Base-by-base conservation (phyloP, 2,113 vertebrate species). In the Poeciliopsis prolifica region DNA sequence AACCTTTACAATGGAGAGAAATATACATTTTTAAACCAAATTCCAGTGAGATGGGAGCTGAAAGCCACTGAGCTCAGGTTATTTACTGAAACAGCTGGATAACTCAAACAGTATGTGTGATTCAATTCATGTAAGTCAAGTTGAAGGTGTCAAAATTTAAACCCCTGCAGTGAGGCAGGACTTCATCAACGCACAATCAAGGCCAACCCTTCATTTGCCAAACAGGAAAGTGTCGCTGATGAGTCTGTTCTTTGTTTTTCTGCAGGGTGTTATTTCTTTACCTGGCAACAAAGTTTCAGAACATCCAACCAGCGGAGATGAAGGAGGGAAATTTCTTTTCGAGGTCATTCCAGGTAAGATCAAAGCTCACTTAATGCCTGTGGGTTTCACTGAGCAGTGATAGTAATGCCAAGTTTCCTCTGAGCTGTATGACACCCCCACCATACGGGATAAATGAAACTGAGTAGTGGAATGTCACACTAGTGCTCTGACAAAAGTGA, bases 251-350 rank as follows among this genome's bases (percentile, higher is more conserved):
- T 83, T 65, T 78, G 0, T 76, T 82, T 28, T 24, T 75, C 70
- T 81, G 75, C 88, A 99, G 98, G 98, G 98, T 75, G 74, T 95
- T 74, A 98, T 99, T 93, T 94, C 95, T 84, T 93, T 99, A 79
- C 96, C 96, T 77, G 98, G 98, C 89, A 99, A 99, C 95, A 97
- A 95, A 95, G 97, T 99, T 48, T 89, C 94, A n/a, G 98, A 99
- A 65, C 97, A 99, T 92, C 93, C 96, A 19, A 96, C 90, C 93
- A 97, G 94, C 89, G 95, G 97, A 58, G 98, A 99, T 74, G 97
- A 95, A 66, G 95, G 95, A 26, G 97, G 97, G 26, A 99, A 97
- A 89, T 99, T 96, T 90, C 96, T 99, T 82, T 99, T 99, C 81
- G 98, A 99, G 95, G 95, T 99, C 85, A 81, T 97, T 94, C 95